Base-by-base conservation (phyloP, 2,113 vertebrate genomes). In the Sapayoa aenigma region DNA sequence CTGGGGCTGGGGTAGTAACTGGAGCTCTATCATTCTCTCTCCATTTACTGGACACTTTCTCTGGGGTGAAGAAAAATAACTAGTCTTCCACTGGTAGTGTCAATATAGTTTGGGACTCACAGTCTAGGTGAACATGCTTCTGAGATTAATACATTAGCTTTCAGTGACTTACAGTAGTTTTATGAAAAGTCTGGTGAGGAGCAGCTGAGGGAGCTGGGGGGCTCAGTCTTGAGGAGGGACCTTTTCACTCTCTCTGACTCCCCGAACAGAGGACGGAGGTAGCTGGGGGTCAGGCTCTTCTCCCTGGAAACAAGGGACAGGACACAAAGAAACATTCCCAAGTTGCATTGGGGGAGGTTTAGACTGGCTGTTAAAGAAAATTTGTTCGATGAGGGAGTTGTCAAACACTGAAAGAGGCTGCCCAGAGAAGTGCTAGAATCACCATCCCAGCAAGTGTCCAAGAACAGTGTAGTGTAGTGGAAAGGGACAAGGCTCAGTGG, bases 241-340 rank as follows among this genome's bases (percentile, higher is more conserved):
- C 3, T 59, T 44, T 1, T 66, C 8, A 4, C 12, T 66, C 59
- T 67, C 23, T 39, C 19, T 15, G 67, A 2, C 2, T 67, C n/a
- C 10, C 37, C 14, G 37, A 44, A 5, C 24, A 46, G 37, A 74
- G 10, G 9, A 15, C 15, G 2, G 6, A 46, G 8, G 4, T 1
- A 0, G 23, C 19, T 21, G 19, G 46, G 20, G 3, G 1, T 5
- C 4, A 0, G 44, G 16, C 4, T 74, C 8, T 82, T 28, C 37
- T 52, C 11, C 12, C 28, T n/a, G 33, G 23, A 5, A 59, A 59
- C 23, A 42, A 30, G 6, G 8, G 33, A 58, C 31, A 39, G 23
- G 52, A 66, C 3, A n/a, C 66, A 15, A 53, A 5, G 13, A 4
- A 67, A 66, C 2, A 5, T 7, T 15, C 37, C 28, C 52, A 60